Evolutionary conservation across 2,888 invertebrate genomes (phyloP).

Genomic region (Corythucha ciliata): DNA sequence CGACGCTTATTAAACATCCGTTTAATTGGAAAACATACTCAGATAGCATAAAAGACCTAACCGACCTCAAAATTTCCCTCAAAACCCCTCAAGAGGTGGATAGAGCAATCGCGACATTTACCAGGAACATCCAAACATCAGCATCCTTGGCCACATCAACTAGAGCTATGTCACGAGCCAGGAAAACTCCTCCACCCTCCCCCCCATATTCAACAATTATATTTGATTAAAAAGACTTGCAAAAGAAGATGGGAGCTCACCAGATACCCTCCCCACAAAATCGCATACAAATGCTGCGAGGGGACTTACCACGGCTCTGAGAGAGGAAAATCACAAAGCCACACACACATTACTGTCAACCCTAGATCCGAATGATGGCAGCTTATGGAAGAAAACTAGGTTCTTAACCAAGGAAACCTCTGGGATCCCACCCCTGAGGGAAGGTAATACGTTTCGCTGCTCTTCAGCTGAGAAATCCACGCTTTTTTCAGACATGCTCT

Average conservation of each 20-base stretch:
- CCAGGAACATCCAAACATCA: constrained; percentile 11
- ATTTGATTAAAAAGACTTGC: constrained; percentile 5
- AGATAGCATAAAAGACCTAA: not conserved
- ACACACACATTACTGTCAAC: not conserved
- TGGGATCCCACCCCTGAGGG: constrained; percentile 10
- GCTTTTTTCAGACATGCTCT: constrained; percentile 3
- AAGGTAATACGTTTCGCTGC: not conserved
- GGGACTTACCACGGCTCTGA: too few species aligned
- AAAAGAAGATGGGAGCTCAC: constrained; percentile 4
- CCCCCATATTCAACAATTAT: not conserved
- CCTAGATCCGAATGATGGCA: not conserved
- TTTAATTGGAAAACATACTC: constrained; percentile 12
- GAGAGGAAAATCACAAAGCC: not conserved
- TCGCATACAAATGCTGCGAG: not conserved
- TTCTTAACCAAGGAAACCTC: not conserved
- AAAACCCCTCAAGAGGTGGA: constrained; percentile 12
- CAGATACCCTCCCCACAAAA: constrained; percentile 1
- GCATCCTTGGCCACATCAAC: not conserved
- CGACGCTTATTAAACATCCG: constrained; percentile 6
- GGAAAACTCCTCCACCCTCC: too few species aligned
- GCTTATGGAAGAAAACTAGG: constrained; percentile 6
- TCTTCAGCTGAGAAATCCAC: constrained; percentile 5
- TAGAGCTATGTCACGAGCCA: not conserved
- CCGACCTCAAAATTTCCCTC: constrained; percentile 4
- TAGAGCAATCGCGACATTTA: constrained; percentile 2